phyloP scores from a whole-genome alignment of 92 coral and sea anemone genomes.

The Hydrozoanthus gracilis region DNA sequence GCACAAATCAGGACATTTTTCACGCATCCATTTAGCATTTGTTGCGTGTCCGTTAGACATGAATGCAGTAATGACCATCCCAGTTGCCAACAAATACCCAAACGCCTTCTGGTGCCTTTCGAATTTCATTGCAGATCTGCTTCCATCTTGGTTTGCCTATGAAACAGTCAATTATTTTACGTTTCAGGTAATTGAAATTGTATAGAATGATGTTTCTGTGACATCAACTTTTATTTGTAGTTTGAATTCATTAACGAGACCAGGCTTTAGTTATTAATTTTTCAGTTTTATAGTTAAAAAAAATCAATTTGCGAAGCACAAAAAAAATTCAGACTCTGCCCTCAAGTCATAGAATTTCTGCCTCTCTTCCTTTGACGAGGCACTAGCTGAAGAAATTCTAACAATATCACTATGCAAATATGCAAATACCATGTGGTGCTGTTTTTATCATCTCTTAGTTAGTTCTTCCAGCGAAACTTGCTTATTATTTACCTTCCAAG shows the following conservation, averaged over 20 bases:
- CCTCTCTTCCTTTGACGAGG: constrained; percentile 7
- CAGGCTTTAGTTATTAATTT: too few relatives aligned
- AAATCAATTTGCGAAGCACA: background rate
- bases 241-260: too few relatives aligned
- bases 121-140: constrained; percentile 63
- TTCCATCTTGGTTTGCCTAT: constrained; percentile 62
- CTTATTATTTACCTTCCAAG: constrained; percentile 1
- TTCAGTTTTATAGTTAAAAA: too few relatives aligned
- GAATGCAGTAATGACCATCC: constrained; percentile 62
- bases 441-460: background rate
- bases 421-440: constrained; percentile 28
- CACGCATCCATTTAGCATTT: constrained; percentile 73
- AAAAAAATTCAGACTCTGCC: background rate
- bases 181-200: background rate
- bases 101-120: constrained; percentile 57
- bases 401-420: constrained; percentile 10
- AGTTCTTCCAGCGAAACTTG: constrained; percentile 16
- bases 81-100: constrained; percentile 54
- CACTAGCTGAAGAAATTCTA: constrained; percentile 19
- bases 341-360: background rate
- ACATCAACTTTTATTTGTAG: too few relatives aligned
- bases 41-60: constrained; percentile 69
- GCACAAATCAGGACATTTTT: constrained; percentile 60
- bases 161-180: background rate
- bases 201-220: too few relatives aligned